These are phyloP conservation scores for Drosophila yakuba DNA, from an alignment of 1,140 invertebrate species.

Conservation along the genomic window DNA sequence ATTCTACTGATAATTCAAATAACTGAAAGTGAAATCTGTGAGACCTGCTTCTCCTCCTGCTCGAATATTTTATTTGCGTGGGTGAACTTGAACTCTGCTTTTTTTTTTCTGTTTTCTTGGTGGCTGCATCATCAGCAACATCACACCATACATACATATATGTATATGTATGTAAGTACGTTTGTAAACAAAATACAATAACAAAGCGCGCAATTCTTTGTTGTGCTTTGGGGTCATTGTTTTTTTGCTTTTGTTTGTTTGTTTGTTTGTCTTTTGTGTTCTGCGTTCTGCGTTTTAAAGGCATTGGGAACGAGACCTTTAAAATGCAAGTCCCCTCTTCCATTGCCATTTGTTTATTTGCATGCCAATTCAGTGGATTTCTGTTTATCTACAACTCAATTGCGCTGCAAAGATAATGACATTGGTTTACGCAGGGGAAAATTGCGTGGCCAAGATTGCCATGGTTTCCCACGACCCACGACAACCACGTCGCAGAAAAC, in stretches of 20 bases:
- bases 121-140: constrained; percentile 16
- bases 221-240: constrained; percentile 12
- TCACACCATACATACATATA: background rate
- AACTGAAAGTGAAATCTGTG: constrained; percentile 14
- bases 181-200: constrained; percentile 15
- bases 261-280: constrained; percentile 1
- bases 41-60: constrained; percentile 10
- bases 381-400: constrained; percentile 62
- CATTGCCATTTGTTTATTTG: constrained; percentile 65
- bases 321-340: constrained; percentile 38
- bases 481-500: background rate
- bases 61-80: constrained; percentile 31
- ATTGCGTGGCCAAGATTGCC: constrained; percentile 15
- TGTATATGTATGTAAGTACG: background rate
- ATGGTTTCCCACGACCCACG: background rate
- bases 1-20: background rate
- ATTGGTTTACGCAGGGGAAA: constrained; percentile 8
- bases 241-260: background rate
- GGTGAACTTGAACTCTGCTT: constrained; percentile 60
- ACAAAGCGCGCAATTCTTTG: constrained; percentile 11
- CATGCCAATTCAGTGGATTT: constrained; percentile 57
- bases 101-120: constrained; percentile 26
- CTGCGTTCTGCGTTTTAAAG: constrained; percentile 20
- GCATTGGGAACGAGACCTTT: constrained; percentile 40
- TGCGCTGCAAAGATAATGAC: constrained; percentile 17